Conservation (phyloP, 37 sponge, comb jelly and placozoan genomes). For the Lycopodina hypogea region DNA sequence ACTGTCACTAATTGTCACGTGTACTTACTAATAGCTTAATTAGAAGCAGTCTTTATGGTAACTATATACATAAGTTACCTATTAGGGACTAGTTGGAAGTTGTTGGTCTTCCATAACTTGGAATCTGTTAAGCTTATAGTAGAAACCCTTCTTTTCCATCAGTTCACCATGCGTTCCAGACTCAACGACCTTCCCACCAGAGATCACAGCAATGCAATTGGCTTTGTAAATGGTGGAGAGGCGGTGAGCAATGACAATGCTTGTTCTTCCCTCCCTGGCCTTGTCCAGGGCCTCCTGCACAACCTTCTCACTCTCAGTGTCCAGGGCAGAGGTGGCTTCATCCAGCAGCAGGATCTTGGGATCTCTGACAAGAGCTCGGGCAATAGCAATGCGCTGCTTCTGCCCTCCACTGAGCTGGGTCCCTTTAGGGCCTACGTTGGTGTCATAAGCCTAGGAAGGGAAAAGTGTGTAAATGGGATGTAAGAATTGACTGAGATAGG, state of each 20-base stretch:
- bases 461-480: background rate
- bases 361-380: conserved; percentile 74
- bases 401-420: too few relatives aligned
- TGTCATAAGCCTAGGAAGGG: conserved; percentile 53
- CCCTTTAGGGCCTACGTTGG: conserved; percentile 65
- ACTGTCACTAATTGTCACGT: too few relatives aligned
- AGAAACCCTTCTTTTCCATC: conserved; percentile 60
- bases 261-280: conserved; percentile 74
- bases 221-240: too few relatives aligned
- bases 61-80: conserved; percentile 65
- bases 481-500: background rate
- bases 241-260: too few relatives aligned
- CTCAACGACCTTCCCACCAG: conserved; percentile 63
- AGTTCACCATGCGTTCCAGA: conserved; percentile 68
- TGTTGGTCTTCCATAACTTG: conserved; percentile 62
- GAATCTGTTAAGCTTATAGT: too few relatives aligned
- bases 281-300: conserved; percentile 86
- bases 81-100: too few relatives aligned
- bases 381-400: too few relatives aligned
- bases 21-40: too few relatives aligned
- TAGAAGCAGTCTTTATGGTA: too few relatives aligned
- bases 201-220: too few relatives aligned
- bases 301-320: conserved; percentile 82
- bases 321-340: too few relatives aligned
- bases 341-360: conserved; percentile 80